Evolutionary conservation across 1,140 invertebrate genomes (phyloP).

Genomic region (Laupala kohalensis): DNA sequence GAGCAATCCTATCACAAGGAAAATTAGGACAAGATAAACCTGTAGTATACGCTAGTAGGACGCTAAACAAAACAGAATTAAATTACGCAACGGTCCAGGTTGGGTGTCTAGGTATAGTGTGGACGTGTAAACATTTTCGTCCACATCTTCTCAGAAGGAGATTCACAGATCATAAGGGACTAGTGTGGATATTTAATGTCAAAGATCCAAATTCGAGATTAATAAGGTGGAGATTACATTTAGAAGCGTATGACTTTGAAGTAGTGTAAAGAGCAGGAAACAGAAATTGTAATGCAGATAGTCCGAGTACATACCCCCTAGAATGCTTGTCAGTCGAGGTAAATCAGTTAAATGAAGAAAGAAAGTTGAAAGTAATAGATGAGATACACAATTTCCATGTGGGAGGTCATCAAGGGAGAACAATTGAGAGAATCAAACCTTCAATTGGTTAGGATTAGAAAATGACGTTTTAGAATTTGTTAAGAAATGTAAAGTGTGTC

Average conservation of each 20-base stretch:
- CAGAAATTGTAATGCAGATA: conserved; percentile 5
- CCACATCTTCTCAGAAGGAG: conserved; percentile 28
- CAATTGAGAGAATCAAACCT: conserved; percentile 7
- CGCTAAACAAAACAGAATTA: conserved; percentile 21
- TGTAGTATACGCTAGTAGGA: conserved; percentile 24
- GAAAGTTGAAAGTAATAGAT: not conserved
- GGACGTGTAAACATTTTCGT: conserved; percentile 30
- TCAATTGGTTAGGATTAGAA: not conserved
- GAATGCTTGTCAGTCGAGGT: not conserved
- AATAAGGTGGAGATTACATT: conserved; percentile 22
- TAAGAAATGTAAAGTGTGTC: not conserved
- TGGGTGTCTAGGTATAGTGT: conserved; percentile 29
- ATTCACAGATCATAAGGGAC: conserved; percentile 28
- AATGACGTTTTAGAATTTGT: not conserved
- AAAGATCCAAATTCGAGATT: conserved; percentile 22
- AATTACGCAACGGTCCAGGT: conserved; percentile 27
- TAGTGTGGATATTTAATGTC: no score
- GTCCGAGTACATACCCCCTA: conserved; percentile 1
- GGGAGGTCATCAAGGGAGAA: conserved; percentile 6
- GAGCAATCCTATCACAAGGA: conserved; percentile 15
- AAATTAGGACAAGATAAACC: conserved; percentile 18
- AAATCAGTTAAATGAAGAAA: not conserved
- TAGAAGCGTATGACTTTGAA: conserved; percentile 23
- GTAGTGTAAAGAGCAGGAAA: conserved; percentile 20
- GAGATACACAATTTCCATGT: not conserved